A percentile compares a stretch with the other conserved stretches of the same genome.
Evolutionary conservation across 2,113 vertebrate genomes (phyloP).

Genomic region (Naja naja): DNA sequence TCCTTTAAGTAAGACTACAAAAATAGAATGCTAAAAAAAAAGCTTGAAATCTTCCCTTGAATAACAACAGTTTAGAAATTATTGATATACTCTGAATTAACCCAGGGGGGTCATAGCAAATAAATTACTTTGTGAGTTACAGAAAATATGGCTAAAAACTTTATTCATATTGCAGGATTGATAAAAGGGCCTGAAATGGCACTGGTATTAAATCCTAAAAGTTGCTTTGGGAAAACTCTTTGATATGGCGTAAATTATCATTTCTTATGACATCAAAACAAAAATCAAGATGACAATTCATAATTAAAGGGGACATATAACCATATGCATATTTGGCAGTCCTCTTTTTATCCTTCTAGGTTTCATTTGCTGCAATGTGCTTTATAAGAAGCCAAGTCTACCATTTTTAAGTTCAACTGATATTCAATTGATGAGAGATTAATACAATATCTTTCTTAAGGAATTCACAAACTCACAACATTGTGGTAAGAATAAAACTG

Average conservation of each 20-base stretch:
- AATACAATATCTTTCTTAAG: neutral
- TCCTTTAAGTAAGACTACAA: rapidly evolving
- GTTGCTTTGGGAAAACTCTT: rapidly evolving
- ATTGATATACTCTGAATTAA: rapidly evolving
- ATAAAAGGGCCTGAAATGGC: rapidly evolving
- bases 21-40: neutral
- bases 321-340: neutral
- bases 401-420: neutral
- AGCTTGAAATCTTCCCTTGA: rapidly evolving
- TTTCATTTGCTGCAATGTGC: neutral
- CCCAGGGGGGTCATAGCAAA: rapidly evolving
- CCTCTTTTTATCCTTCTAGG: neutral
- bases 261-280: neutral
- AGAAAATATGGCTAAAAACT: neutral
- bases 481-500: neutral
- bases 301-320: neutral
- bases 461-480: neutral
- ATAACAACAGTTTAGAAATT: rapidly evolving
- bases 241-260: neutral
- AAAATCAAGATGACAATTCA: neutral
- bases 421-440: neutral
- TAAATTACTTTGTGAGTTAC: neutral
- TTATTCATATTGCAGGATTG: neutral
- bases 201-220: rapidly evolving
- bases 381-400: neutral